Base-by-base conservation (phyloP, 2,888 invertebrate species). In the Polydesmus complanatus region DNA sequence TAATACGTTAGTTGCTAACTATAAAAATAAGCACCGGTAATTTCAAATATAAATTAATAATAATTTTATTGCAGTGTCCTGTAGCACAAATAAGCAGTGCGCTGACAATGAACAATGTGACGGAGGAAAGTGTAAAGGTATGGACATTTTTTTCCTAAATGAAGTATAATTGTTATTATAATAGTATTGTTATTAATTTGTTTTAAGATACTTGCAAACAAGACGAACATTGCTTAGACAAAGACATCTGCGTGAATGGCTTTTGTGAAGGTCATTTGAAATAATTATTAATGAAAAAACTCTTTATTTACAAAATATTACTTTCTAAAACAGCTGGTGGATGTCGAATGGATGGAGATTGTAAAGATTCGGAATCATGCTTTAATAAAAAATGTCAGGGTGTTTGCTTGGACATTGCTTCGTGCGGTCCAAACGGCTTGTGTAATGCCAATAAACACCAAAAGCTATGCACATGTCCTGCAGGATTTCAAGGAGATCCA, bases 391-490 rank as follows among this genome's bases (percentile, higher is more conserved):
- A 66, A 18, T 68, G 68, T 55, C 65, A 65, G 61, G 65, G 65
- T 57, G 21, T 62, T 21, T 63, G 63, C 27, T 70, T 73, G 60
- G 69, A 63, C 37, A 57, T 65, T 50, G 1, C 81, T 67, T 88
- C 89, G 1, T 91, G 91, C 70, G 91, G 91, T 19, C 88, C 89
- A 0, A 92, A 92, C 70, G 86, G 91, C 0, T 71, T 81, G 62
- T 92, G 92, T 70, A 71, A 75, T 14, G 80, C 85, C 1, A 73
- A 78, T 64, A 81, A 85, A 68, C 90, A 92, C 71, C 78, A 78
- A 63, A 86, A 87, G 64, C 74, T 81, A 53, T 93, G 92, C 70
- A 74, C 75, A 22, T 92, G 92, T 71, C 84, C 86, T 1, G 69
- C 77, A 55, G 81, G 82, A 19, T 76, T 91, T 19, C 77, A 80